Conservation (phyloP, 2,797 vertebrate species). For the Coreius guichenoti region DNA sequence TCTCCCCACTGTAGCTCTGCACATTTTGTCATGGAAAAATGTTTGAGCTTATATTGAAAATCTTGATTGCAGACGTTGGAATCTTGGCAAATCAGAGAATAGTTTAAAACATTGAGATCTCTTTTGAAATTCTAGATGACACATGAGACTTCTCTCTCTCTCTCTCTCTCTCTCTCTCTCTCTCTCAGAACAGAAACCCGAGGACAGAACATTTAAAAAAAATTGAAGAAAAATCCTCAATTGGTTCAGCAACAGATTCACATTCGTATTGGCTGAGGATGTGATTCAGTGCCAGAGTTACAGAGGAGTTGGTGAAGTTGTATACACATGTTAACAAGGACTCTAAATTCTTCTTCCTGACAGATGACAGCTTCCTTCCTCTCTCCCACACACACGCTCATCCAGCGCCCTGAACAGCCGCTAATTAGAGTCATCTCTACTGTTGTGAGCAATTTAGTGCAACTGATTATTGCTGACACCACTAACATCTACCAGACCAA, state of each 20-base stretch:
- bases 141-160: no score
- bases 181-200: not conserved
- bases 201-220: not conserved
- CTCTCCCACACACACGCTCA: conserved; percentile 91
- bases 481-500: conserved; percentile 77
- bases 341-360: conserved; percentile 73
- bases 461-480: conserved; percentile 95
- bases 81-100: not conserved
- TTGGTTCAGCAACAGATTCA: not conserved
- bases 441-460: conserved; percentile 99
- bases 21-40: not conserved
- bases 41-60: not conserved
- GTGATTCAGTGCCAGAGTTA: not conserved
- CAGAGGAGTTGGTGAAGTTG: not conserved
- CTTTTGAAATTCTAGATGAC: not conserved
- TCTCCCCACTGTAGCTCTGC: no score
- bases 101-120: not conserved
- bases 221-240: not conserved
- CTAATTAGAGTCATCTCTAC: conserved; percentile 99
- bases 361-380: conserved; percentile 95
- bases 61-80: no score
- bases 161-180: no score
- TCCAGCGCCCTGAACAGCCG: conserved; percentile 98
- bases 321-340: not conserved
- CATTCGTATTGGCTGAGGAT: not conserved